Conservation (phyloP, 2,113 vertebrate species). For the Paramormyrops kingsleyae region DNA sequence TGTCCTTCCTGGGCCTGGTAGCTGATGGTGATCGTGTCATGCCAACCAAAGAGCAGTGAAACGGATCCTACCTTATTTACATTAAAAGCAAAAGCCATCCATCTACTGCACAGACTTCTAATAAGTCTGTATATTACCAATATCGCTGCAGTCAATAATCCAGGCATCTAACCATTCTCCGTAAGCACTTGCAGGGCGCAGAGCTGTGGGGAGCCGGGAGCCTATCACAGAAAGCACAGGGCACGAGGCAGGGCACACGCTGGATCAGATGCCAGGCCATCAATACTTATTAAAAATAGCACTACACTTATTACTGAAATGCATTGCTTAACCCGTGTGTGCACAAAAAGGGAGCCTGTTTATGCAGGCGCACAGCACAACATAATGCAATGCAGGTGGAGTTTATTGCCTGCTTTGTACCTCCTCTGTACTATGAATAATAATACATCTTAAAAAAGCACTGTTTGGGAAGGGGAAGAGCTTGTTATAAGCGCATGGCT, state of each 20-base stretch:
- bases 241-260: not conserved
- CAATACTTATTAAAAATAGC: constrained; percentile 1
- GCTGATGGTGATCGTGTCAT: not conserved
- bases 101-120: not conserved
- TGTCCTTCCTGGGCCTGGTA: not conserved
- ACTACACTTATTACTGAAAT: not conserved
- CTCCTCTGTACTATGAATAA: not conserved
- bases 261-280: constrained; percentile 6
- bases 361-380: not conserved
- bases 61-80: not conserved
- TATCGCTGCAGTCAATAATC: not conserved
- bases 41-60: not conserved
- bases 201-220: not conserved
- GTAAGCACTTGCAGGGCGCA: not conserved
- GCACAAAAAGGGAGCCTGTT: not conserved
- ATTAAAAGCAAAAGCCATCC: not conserved
- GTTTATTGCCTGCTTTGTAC: not conserved
- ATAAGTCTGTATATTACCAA: not conserved
- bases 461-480: not conserved
- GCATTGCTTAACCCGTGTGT: not conserved
- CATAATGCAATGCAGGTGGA: not conserved
- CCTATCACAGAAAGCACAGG: not conserved
- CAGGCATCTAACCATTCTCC: not conserved
- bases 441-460: not conserved
- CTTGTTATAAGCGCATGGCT: not conserved